These are phyloP conservation scores for Neopipo cinnamomea DNA, from an alignment of 2,113 vertebrate genomes.

Conservation along the genomic window DNA sequence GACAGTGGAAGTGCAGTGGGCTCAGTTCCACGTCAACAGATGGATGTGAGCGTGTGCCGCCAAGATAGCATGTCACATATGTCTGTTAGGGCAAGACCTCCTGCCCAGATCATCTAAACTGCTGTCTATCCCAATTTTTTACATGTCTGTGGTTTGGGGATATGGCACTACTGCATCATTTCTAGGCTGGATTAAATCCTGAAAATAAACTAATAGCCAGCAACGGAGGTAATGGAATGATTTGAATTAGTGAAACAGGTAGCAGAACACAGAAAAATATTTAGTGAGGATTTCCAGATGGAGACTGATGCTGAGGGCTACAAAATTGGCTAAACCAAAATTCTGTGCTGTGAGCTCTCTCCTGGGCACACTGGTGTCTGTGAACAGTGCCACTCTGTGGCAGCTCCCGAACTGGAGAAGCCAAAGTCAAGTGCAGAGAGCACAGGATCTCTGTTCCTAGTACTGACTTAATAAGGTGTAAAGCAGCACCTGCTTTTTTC, in stretches of 20 bases:
- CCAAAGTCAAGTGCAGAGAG: not conserved
- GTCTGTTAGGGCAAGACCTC: conserved; percentile 41
- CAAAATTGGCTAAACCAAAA: not conserved
- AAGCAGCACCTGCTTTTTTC: not conserved
- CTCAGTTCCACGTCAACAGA: conserved; percentile 16
- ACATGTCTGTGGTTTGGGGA: not conserved
- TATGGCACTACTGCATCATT: not conserved
- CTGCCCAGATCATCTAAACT: conserved; percentile 24
- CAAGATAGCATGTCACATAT: not conserved
- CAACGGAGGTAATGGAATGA: not conserved
- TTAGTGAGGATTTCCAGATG: not conserved
- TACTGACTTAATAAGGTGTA: too few species aligned
- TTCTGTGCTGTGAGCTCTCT: not conserved
- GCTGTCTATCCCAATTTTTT: not conserved
- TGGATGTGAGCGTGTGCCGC: not conserved
- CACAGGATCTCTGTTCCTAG: not conserved
- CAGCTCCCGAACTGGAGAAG: not conserved
- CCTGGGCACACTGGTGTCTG: not conserved
- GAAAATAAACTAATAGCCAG: not conserved
- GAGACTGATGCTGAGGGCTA: not conserved
- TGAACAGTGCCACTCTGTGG: conserved; percentile 4
- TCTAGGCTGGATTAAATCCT: not conserved
- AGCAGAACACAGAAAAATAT: not conserved
- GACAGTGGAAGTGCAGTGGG: not conserved
- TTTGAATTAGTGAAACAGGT: not conserved